Percentiles rank a stretch among this genome's conserved stretches.
Evolutionary conservation across 2,888 invertebrate genomes (phyloP).

Genomic region (Melipona beecheii): DNA sequence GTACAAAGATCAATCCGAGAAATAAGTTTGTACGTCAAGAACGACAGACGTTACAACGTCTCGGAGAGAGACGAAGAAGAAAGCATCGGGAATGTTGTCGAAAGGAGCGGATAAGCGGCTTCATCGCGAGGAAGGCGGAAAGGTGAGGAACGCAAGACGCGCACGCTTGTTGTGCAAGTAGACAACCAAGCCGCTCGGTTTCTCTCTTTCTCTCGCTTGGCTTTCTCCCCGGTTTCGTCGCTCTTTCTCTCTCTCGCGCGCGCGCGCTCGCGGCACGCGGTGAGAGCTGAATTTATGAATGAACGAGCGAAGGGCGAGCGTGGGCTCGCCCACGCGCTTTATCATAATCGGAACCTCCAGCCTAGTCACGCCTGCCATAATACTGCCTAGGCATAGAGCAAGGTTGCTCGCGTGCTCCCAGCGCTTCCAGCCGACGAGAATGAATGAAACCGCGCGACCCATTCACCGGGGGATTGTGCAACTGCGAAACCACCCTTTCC

Average conservation of each 20-base stretch:
- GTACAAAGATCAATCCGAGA: background rate
- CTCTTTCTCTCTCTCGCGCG: background rate
- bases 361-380: constrained; percentile 80
- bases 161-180: constrained; percentile 42
- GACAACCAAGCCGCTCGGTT: background rate
- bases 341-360: constrained; percentile 83
- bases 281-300: constrained; percentile 76
- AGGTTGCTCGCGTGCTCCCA: constrained; percentile 75
- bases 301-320: constrained; percentile 78
- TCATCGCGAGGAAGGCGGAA: constrained; percentile 33
- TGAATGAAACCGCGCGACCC: constrained; percentile 66
- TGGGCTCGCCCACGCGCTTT: constrained; percentile 81
- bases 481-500: constrained; percentile 59
- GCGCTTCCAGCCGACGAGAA: constrained; percentile 35
- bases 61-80: background rate
- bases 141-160: constrained; percentile 61
- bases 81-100: background rate
- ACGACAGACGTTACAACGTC: background rate
- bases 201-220: constrained; percentile 32
- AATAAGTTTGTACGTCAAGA: background rate
- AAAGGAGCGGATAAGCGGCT: constrained; percentile 38
- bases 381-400: constrained; percentile 77
- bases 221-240: constrained; percentile 38
- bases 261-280: constrained; percentile 63
- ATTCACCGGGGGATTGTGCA: constrained; percentile 57